Evolutionary conservation across 2,113 vertebrate genomes (phyloP).

Genomic region (Coptodon rendalli): DNA sequence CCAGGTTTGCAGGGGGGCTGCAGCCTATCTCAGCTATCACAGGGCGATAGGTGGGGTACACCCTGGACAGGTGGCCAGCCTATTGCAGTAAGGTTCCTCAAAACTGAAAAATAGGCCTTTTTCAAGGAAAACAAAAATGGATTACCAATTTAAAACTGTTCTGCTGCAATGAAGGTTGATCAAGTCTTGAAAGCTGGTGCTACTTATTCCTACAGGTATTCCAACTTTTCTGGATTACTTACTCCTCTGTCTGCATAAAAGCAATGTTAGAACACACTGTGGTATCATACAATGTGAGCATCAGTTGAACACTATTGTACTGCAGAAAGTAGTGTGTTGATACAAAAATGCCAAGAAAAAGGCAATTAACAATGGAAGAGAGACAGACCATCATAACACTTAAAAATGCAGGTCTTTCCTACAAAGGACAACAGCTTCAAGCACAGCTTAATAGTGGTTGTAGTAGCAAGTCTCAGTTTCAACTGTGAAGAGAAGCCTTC

Average conservation of each 20-base stretch:
- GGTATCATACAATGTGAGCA: not conserved
- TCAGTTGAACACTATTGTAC: not conserved
- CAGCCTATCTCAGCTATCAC: not conserved
- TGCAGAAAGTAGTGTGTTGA: not conserved
- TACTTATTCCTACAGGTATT: not conserved
- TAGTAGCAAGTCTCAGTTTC: no score
- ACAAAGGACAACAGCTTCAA: not conserved
- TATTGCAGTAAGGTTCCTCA: not conserved
- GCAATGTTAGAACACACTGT: not conserved
- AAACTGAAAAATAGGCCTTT: not conserved
- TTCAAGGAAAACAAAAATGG: not conserved
- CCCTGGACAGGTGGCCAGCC: not conserved
- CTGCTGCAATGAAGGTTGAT: not conserved
- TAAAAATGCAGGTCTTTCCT: not conserved
- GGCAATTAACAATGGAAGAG: rapidly evolving
- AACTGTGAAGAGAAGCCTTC: no score
- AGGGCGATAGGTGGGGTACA: not conserved
- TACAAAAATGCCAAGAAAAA: not conserved
- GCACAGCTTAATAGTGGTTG: no score
- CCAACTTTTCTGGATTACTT: not conserved
- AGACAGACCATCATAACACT: rapidly evolving
- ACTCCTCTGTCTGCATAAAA: not conserved
- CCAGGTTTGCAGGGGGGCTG: not conserved
- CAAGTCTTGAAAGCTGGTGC: not conserved
- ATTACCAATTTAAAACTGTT: not conserved